Evolutionary conservation across 2,888 invertebrate species (phyloP).

Genomic region (Cephus rjabovi): DNA sequence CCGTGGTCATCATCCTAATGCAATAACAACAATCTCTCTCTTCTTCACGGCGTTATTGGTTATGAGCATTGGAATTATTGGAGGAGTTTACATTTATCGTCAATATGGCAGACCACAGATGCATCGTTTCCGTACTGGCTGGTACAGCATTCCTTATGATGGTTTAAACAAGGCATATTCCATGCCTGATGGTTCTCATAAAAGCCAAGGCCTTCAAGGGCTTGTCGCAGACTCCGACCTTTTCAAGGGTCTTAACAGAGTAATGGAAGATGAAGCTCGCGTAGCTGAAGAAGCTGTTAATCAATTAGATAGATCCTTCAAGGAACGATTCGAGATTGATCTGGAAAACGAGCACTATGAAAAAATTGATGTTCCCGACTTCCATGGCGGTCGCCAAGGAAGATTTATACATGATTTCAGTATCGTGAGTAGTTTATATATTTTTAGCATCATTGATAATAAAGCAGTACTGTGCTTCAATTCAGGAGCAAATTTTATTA

Average conservation of each 20-base stretch:
- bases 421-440: constrained; percentile 67
- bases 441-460: background rate
- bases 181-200: constrained; percentile 3
- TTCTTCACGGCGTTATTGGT: constrained; percentile 78
- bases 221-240: constrained; percentile 46
- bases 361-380: constrained; percentile 88
- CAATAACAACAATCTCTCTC: constrained; percentile 76
- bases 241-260: constrained; percentile 43
- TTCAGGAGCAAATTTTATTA: no score
- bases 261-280: constrained; percentile 34
- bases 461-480: no score
- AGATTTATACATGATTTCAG: constrained; percentile 94
- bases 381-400: constrained; percentile 83
- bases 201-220: constrained; percentile 30
- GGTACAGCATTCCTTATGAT: constrained; percentile 76
- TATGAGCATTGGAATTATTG: constrained; percentile 75
- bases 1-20: constrained; percentile 71
- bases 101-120: constrained; percentile 75
- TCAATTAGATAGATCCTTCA: constrained; percentile 69
- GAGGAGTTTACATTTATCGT: constrained; percentile 82
- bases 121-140: constrained; percentile 74
- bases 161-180: constrained; percentile 43
- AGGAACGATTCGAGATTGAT: constrained; percentile 86
- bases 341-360: constrained; percentile 79
- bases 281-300: constrained; percentile 38